Conservation (phyloP, 2,888 invertebrate genomes). For the Caradrina clavipalpis region DNA sequence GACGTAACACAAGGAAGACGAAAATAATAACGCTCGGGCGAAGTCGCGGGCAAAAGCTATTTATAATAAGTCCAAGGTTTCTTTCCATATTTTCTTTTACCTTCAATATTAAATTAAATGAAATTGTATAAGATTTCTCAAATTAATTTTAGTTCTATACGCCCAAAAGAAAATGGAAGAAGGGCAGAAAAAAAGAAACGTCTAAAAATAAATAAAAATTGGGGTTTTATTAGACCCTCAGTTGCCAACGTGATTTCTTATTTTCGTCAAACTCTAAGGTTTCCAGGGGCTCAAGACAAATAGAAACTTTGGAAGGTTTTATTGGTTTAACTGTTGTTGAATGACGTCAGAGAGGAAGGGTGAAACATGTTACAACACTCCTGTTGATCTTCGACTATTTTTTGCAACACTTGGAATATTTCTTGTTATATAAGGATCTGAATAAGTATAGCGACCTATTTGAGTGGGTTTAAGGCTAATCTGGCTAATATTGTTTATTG, state of each 20-base stretch:
- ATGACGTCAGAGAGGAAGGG: not conserved
- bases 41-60: too few species aligned
- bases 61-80: too few species aligned
- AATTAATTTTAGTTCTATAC: not conserved
- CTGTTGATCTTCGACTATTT: not conserved
- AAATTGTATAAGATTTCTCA: constrained; percentile 3
- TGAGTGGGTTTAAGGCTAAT: too few species aligned
- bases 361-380: not conserved
- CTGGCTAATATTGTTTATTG: too few species aligned
- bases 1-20: too few species aligned
- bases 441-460: too few species aligned
- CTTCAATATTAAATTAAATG: not conserved
- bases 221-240: not conserved
- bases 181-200: not conserved
- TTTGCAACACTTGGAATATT: too few species aligned
- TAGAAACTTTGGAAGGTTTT: not conserved
- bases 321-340: constrained; percentile 13
- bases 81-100: too few species aligned
- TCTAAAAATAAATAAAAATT: constrained; percentile 3
- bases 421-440: too few species aligned
- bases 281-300: not conserved
- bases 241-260: constrained; percentile 16
- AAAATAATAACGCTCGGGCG: too few species aligned
- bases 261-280: not conserved
- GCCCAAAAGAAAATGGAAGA: constrained; percentile 7